Evolutionary conservation across 2,888 invertebrate species (phyloP).

Genomic region (Noctua comes): DNA sequence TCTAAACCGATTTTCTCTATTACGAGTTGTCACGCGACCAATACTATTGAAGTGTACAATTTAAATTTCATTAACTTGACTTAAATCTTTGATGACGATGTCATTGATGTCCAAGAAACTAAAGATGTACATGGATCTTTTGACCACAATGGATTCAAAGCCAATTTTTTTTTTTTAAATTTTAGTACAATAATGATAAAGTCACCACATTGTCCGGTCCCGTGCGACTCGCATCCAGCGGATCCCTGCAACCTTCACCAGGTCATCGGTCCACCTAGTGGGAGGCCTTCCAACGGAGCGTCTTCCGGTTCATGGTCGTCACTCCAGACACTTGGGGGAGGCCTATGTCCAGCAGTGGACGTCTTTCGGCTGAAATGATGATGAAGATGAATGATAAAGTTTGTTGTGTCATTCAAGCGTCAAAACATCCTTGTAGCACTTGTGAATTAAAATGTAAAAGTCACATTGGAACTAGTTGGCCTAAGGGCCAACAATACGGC

Average conservation of each 20-base stretch:
- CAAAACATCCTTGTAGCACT: neutral
- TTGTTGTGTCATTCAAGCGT: neutral
- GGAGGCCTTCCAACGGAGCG: too few relatives aligned
- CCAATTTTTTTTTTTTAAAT: neutral
- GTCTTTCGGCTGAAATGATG: too few relatives aligned
- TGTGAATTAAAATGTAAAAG: neutral
- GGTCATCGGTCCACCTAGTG: too few relatives aligned
- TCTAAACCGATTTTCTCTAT: neutral
- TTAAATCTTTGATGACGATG: neutral
- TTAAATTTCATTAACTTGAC: neutral
- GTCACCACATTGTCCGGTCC: too few relatives aligned
- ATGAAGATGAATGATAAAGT: too few relatives aligned
- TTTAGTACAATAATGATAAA: neutral
- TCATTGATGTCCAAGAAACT: neutral
- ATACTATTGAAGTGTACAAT: neutral
- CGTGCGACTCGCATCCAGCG: too few relatives aligned
- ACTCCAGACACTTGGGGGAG: too few relatives aligned
- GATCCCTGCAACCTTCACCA: too few relatives aligned
- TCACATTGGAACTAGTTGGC: too few relatives aligned
- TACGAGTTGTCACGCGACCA: neutral
- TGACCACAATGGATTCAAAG: neutral
- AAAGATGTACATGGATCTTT: neutral
- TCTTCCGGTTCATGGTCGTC: too few relatives aligned
- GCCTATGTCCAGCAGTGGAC: too few relatives aligned
- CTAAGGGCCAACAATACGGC: too few relatives aligned